Evolutionary conservation across 2,797 vertebrate species (phyloP).

Genomic region (Chromobotia macracanthus): DNA sequence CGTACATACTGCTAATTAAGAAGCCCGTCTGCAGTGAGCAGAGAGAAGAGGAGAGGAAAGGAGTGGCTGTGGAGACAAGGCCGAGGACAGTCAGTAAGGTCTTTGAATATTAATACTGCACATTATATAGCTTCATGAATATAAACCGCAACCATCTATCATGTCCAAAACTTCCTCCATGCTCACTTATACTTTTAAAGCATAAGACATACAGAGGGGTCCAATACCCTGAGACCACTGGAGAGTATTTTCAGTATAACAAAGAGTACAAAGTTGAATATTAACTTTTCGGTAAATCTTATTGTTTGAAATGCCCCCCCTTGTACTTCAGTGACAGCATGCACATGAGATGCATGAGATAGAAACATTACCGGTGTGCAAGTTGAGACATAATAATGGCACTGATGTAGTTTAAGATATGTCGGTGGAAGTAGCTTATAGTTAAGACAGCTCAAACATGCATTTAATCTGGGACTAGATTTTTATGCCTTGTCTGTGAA

Average conservation of each 20-base stretch:
- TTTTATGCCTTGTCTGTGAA: no score
- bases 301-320: no score
- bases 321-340: neutral
- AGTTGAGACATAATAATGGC: no score
- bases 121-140: slow-evolving; percentile 13
- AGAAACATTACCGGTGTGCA: no score
- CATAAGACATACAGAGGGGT: neutral
- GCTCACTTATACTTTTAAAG: neutral
- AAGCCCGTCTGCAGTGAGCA: slow-evolving; percentile 58
- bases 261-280: no score
- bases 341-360: no score
- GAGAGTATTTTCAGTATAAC: no score
- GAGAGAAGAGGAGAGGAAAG: slow-evolving; percentile 28
- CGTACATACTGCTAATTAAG: slow-evolving; percentile 58
- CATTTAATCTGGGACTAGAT: no score
- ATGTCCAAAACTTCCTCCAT: slow-evolving; percentile 16
- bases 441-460: no score
- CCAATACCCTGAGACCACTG: neutral
- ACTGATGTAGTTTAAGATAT: no score
- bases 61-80: neutral
- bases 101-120: slow-evolving; percentile 45
- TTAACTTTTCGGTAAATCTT: no score
- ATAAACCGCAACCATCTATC: slow-evolving; percentile 40
- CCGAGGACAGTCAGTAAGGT: slow-evolving; percentile 12
- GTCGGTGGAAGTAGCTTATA: no score